Percentiles rank a stretch among this genome's conserved stretches.
Evolutionary conservation across 2,797 vertebrate species (phyloP).

Genomic region (Clarias laeviceps): DNA sequence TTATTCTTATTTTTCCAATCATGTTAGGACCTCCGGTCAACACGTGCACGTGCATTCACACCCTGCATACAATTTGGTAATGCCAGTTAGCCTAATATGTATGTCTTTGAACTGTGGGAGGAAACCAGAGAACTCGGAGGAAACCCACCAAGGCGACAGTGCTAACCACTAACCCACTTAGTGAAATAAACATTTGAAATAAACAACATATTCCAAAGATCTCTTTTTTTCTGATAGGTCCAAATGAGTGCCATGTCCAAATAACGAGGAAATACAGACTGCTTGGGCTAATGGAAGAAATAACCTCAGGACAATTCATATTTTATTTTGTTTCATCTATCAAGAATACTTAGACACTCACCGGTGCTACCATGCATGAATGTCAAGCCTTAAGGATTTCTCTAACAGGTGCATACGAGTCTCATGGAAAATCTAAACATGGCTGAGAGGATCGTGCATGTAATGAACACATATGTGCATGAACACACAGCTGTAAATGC

Average conservation of each 20-base stretch:
- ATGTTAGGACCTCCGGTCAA: no score
- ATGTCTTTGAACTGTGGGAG: no score
- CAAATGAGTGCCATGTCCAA: neutral
- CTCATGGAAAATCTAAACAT: neutral
- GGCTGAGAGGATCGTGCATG: neutral
- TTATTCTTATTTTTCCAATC: no score
- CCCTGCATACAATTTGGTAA: no score
- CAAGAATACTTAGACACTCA: neutral
- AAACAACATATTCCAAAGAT: neutral
- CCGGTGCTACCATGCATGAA: constrained; percentile 3
- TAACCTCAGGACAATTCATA: neutral
- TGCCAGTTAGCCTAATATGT: no score
- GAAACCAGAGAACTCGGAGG: no score
- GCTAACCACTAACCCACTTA: no score
- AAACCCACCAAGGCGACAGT: no score
- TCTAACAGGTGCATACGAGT: constrained; percentile 52
- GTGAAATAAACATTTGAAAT: neutral
- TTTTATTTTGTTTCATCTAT: neutral
- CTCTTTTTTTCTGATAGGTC: neutral
- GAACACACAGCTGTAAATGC: neutral
- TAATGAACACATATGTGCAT: neutral
- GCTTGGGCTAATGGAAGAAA: neutral
- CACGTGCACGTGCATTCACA: no score
- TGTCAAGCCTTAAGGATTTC: neutral
- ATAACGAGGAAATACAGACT: neutral